Percentiles rank a stretch among this genome's conserved stretches.
Evolutionary conservation across 1,140 invertebrate genomes (phyloP).

Genomic region (Apocrypta bakeri): DNA sequence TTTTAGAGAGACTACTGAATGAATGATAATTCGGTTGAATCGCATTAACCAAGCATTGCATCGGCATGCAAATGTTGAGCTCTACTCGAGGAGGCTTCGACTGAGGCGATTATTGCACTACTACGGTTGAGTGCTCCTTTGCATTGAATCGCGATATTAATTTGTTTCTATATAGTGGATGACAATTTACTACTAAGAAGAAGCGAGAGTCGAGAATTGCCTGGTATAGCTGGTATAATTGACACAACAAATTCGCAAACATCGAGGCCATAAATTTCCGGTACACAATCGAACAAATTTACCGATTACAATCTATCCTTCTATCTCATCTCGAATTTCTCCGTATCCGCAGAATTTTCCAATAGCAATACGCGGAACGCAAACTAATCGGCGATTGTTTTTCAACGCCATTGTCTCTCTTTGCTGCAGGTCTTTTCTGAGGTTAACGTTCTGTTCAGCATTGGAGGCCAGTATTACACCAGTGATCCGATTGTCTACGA

Average conservation of each 20-base stretch:
- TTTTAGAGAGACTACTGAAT: too few relatives aligned
- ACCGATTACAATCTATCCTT: background rate
- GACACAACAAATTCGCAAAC: background rate
- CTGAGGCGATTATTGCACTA: background rate
- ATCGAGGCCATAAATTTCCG: background rate
- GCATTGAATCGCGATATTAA: background rate
- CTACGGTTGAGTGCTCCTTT: background rate
- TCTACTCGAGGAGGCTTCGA: background rate
- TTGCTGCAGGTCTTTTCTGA: slow-evolving; percentile 76
- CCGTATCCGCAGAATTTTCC: background rate
- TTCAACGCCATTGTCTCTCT: slow-evolving; percentile 47
- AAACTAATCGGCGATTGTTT: slow-evolving; percentile 21
- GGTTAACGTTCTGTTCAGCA: slow-evolving; percentile 80
- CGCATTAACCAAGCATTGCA: background rate
- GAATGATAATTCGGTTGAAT: background rate
- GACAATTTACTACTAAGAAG: background rate
- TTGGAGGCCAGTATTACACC: slow-evolving; percentile 81
- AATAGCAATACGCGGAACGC: background rate
- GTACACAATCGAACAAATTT: background rate
- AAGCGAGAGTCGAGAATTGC: background rate
- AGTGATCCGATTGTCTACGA: slow-evolving; percentile 78
- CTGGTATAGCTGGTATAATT: background rate
- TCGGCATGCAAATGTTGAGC: background rate
- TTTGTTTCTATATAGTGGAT: background rate
- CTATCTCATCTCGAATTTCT: background rate